These are phyloP conservation scores for Theristicus caerulescens DNA, from an alignment of 2,113 vertebrate species.

Conservation along the genomic window DNA sequence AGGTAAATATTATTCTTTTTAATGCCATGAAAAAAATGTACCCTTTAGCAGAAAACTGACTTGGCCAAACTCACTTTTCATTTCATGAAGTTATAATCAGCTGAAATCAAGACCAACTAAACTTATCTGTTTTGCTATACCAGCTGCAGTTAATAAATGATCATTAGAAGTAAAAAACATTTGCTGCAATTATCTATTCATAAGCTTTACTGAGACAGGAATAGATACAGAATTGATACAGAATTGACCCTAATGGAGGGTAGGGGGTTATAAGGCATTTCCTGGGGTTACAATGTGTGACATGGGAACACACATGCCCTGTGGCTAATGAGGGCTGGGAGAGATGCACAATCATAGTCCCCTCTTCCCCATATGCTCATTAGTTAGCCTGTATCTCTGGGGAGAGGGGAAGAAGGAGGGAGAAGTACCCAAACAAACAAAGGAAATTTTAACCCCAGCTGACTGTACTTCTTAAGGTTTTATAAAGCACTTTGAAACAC, in stretches of 20 bases:
- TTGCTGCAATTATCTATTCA: not conserved
- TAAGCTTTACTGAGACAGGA: not conserved
- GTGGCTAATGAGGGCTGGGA: not conserved
- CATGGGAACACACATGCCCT: not conserved
- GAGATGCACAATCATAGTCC: not conserved
- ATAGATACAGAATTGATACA: not conserved
- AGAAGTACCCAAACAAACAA: conserved; percentile 10
- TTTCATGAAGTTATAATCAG: not conserved
- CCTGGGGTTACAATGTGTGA: not conserved
- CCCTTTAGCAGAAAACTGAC: not conserved
- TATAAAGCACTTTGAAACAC: not conserved
- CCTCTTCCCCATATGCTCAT: not conserved
- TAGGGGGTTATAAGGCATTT: not conserved
- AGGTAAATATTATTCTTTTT: not conserved
- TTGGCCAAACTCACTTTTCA: not conserved
- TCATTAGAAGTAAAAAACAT: not conserved
- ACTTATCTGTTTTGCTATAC: not conserved
- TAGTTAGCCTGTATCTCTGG: not conserved
- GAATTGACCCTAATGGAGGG: not conserved
- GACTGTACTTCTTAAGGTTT: not conserved
- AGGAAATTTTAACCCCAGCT: conserved; percentile 32
- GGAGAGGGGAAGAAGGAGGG: not conserved
- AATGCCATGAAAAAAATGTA: not conserved
- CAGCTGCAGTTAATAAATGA: not conserved
- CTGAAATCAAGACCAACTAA: not conserved